These are phyloP conservation scores for Lomographa bimaculata DNA, from an alignment of 2,888 invertebrate genomes.

Conservation along the genomic window DNA sequence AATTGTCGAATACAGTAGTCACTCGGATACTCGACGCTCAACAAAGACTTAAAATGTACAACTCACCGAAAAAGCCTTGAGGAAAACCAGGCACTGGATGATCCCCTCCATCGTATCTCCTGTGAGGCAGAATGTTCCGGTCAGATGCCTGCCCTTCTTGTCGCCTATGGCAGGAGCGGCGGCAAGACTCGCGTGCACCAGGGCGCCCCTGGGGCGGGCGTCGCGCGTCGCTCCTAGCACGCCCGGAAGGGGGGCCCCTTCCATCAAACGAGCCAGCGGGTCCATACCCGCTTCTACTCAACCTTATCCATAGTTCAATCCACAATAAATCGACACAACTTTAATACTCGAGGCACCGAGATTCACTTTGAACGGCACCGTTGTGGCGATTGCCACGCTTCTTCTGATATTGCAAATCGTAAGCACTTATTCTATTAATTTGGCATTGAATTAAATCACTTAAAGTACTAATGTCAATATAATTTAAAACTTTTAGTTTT, in stretches of 20 bases:
- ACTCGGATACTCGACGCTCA: neutral
- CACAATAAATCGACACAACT: too few relatives aligned
- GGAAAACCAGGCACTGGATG: constrained; percentile 95
- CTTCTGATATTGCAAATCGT: too few relatives aligned
- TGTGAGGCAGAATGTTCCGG: constrained; percentile 94
- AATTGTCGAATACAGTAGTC: too few relatives aligned
- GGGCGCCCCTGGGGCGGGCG: constrained; percentile 86
- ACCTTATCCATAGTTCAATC: constrained; percentile 10
- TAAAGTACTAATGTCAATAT: too few relatives aligned
- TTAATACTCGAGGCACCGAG: too few relatives aligned
- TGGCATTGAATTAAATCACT: too few relatives aligned
- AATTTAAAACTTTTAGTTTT: constrained; percentile 15
- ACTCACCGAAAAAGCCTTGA: constrained; percentile 97
- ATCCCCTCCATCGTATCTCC: constrained; percentile 97
- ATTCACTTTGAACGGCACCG: too few relatives aligned
- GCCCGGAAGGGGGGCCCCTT: constrained; percentile 87
- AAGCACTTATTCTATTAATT: too few relatives aligned
- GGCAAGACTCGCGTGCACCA: constrained; percentile 90
- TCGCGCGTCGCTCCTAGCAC: constrained; percentile 79
- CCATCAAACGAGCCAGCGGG: constrained; percentile 92
- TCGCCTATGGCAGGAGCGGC: constrained; percentile 87
- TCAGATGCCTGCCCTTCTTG: constrained; percentile 91
- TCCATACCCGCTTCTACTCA: constrained; percentile 85
- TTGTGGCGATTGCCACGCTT: too few relatives aligned
- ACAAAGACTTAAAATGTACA: neutral